Base-by-base conservation (phyloP, 1,140 invertebrate genomes). In the Caenorhabditis briggsae region DNA sequence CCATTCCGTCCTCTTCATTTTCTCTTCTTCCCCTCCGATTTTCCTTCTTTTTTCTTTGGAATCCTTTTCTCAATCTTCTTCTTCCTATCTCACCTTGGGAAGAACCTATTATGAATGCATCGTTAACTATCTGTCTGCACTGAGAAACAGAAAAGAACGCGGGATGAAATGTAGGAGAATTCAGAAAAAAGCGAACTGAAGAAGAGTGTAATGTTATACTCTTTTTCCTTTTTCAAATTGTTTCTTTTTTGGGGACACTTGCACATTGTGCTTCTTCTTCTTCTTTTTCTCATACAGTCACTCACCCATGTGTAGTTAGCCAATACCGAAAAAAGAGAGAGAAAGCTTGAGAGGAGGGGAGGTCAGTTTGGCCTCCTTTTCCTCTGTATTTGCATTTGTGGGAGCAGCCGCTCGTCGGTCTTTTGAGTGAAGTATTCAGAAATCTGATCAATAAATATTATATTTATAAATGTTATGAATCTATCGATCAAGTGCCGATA, bases 361-460 rank as follows among this genome's bases (percentile, higher is more conserved):
- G 70, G 70, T 78, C 70, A 78, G 70, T 78, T 78, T 78, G 70
- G 41, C 41, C 33, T 20, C n/a, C 70, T 78, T 41, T 70, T 41
- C 43, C 41, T 43, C n/a, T 78, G 33, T 78, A 78, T 78, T 78
- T 78, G 70, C 70, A 78, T 78, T 78, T 78, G 70, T 53, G 70
- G 70, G 70, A 78, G 70, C 70, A 78, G 70, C 70, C 70, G 70
- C 46, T 53, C n/a, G 9, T 41, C 70, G 70, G 70, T 78, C n/a
- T 53, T 61, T 78, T 78, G 70, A 78, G 70, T 78, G 70, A 78
- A 78, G 70, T 78, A 78, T 78, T 78, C 70, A 78, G 70, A 78
- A 78, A 78, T 78, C 70, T 78, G 70, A 78, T 78, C 70, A n/a
- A 78, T 78, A 78, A 78, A 78, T 78, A 78, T 78, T 50, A 78